A percentile compares a stretch with the other conserved stretches of the same genome.
phyloP scores from a whole-genome alignment of 2,113 vertebrate genomes.

The Semicossyphus pulcher region DNA sequence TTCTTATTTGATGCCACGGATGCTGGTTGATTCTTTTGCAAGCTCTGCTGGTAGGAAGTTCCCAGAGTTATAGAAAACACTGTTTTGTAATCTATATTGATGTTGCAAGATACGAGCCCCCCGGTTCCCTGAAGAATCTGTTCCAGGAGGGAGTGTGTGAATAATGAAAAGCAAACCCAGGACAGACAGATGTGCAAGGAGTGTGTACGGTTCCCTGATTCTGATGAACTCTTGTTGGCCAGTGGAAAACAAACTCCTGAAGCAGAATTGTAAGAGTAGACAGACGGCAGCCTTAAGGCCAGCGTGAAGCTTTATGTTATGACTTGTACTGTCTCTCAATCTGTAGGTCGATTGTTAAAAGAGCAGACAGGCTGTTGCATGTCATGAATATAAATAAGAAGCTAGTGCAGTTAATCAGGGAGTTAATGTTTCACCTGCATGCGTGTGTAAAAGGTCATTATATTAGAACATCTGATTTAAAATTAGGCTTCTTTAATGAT shows the following conservation, averaged over 20 bases:
- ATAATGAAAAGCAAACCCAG: constrained; percentile 35
- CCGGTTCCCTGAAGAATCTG: no score
- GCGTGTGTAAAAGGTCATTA: constrained; percentile 21
- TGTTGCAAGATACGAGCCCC: background rate
- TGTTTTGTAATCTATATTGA: background rate
- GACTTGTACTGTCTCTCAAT: background rate
- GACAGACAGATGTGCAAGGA: constrained; percentile 1
- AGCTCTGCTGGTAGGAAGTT: no score
- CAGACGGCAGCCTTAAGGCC: constrained; percentile 1
- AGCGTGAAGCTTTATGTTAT: background rate
- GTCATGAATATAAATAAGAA: constrained; percentile 44
- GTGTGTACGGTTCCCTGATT: background rate
- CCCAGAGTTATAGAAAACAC: no score
- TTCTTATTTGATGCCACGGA: no score
- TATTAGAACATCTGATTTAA: constrained; percentile 23
- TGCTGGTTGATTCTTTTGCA: no score
- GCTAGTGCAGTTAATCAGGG: background rate
- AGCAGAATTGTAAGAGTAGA: background rate
- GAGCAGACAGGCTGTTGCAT: constrained; percentile 15
- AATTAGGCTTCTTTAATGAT: constrained; percentile 37
- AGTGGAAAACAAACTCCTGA: background rate
- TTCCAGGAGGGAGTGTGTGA: constrained; percentile 19
- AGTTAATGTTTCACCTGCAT: background rate
- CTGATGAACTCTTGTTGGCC: constrained; percentile 17
- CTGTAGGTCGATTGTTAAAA: constrained; percentile 31